Base-by-base conservation (phyloP, 37 sponge, comb jelly and placozoan genomes). In the Sycon ciliatum region DNA sequence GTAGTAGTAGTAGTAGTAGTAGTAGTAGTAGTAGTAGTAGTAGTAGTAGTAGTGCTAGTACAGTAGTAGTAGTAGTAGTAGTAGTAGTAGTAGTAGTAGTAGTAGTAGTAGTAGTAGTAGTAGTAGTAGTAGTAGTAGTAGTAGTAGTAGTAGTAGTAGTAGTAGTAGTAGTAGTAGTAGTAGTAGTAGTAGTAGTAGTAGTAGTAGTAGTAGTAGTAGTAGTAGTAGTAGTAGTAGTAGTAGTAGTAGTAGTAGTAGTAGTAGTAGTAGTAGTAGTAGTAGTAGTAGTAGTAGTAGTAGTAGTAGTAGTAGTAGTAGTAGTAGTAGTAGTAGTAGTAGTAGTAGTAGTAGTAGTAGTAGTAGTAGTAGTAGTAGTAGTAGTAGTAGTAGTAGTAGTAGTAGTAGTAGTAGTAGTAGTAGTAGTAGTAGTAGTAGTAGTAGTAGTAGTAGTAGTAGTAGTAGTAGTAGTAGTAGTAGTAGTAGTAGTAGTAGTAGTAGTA, bases 211-310 rank as follows among this genome's bases (percentile, higher is more conserved):
- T 46, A 46, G 11, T 46, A 46, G 52, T 46, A 16, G 52, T 11
- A 46, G 52, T 46, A 46, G 52, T 46, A 46, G 11, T 46, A 16
- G 52, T 18, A 16, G 52, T 46, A 46, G 52, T 46, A 46, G 52
- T 46, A 16, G 52, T 46, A 46, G 52, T 46, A 46, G 52, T 46
- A 16, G 52, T 46, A 46, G 52, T 46, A 46, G 52, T 46, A 46
- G 52, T 46, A 16, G 52, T 18, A 16, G 52, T 18, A 46, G 52
- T 46, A 46, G 52, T 46, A 46, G 52, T 46, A 46, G 52, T 46
- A 46, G 52, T 46, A 46, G 52, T 46, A 46, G 52, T 46, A 46
- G 52, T 46, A 46, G 52, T 46, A 46, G 52, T 46, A 46, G 52
- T 46, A 46, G 52, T 46, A 46, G 52, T 46, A 46, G 52, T 46